phyloP scores from a whole-genome alignment of 2,797 vertebrate species.

The Percopsis omiscomaycus region DNA sequence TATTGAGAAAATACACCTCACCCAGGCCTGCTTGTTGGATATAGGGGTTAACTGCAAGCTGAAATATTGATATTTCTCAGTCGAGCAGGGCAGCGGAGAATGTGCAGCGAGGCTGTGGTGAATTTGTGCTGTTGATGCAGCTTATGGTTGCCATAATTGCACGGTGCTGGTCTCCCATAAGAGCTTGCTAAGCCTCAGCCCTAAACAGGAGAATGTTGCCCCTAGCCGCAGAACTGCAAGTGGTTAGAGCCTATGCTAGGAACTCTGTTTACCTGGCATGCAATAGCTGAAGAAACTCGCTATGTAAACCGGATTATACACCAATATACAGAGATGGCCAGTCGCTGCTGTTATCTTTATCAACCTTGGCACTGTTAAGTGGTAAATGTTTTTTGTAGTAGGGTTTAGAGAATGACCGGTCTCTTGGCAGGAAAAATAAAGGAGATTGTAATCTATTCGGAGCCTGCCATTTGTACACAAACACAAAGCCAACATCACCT shows the following conservation, averaged over 20 bases:
- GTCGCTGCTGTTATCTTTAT: constrained; percentile 1
- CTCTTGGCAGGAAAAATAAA: too few relatives aligned
- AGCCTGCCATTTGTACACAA: too few relatives aligned
- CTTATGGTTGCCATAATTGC: constrained; percentile 73
- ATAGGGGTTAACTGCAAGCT: constrained; percentile 41
- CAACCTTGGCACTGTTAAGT: neutral
- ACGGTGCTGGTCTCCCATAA: constrained; percentile 60
- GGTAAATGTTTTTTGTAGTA: too few relatives aligned
- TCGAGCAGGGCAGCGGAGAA: constrained; percentile 56
- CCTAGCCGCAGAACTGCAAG: constrained; percentile 58
- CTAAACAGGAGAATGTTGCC: constrained; percentile 61
- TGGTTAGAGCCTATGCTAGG: constrained; percentile 45
- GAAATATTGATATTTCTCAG: constrained; percentile 55
- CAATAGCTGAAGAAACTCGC: neutral
- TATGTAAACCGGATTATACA: neutral
- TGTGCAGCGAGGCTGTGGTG: constrained; percentile 59
- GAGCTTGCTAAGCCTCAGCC: constrained; percentile 59
- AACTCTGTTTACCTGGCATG: constrained; percentile 63
- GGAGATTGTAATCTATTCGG: too few relatives aligned
- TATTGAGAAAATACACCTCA: constrained; percentile 30
- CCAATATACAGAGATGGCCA: constrained; percentile 5
- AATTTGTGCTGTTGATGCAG: constrained; percentile 75
- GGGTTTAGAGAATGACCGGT: too few relatives aligned
- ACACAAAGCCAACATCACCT: too few relatives aligned
- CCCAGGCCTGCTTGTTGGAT: constrained; percentile 33